Percentiles rank a stretch among this genome's conserved stretches.
phyloP scores from a whole-genome alignment of 2,888 invertebrate genomes.

The Nomada ferruginata region DNA sequence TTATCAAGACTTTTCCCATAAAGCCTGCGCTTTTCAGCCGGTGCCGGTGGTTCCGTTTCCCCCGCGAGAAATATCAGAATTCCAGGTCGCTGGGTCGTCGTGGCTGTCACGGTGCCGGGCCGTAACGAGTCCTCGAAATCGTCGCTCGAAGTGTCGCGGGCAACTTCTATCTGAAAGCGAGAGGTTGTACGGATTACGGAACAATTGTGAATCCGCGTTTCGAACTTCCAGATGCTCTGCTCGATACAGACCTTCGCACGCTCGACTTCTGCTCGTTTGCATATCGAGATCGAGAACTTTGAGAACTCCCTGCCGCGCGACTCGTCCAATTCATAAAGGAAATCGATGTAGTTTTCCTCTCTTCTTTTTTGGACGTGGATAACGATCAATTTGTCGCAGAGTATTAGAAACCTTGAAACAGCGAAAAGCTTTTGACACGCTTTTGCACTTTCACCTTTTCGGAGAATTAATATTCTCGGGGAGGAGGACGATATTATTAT shows the following conservation, averaged over 20 bases:
- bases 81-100: slow-evolving; percentile 3
- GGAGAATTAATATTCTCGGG: no score
- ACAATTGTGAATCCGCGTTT: slow-evolving; percentile 5
- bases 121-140: slow-evolving; percentile 35
- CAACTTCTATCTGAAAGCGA: slow-evolving; percentile 8
- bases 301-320: background rate
- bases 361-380: background rate
- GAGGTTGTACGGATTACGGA: background rate
- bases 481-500: no score
- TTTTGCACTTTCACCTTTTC: no score
- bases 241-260: background rate
- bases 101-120: background rate
- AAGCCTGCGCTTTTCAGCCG: slow-evolving; percentile 54
- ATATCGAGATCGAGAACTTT: slow-evolving; percentile 16
- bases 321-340: no score
- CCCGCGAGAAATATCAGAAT: slow-evolving; percentile 31
- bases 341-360: no score
- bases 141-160: background rate
- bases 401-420: no score
- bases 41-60: background rate
- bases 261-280: slow-evolving; percentile 29
- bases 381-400: background rate
- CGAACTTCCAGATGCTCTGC: background rate
- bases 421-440: no score
- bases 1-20: slow-evolving; percentile 72